Conservation (phyloP, 2,113 vertebrate species). For the Orcinus orca region DNA sequence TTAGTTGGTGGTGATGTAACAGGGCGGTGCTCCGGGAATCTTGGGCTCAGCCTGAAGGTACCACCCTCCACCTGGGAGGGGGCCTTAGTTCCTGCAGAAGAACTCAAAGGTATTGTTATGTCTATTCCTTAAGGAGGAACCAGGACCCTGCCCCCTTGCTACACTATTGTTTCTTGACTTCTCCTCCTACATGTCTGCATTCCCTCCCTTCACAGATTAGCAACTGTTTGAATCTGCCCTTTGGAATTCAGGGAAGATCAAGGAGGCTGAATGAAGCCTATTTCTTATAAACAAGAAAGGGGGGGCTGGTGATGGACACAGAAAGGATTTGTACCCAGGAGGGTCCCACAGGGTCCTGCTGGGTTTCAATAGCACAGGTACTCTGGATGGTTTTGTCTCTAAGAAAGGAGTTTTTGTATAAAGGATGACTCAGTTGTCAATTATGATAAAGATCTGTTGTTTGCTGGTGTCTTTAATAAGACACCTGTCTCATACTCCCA, state of each 20-base stretch:
- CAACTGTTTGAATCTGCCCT: background rate
- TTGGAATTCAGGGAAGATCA: background rate
- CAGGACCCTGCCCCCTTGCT: background rate
- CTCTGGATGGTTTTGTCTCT: slow-evolving; percentile 59
- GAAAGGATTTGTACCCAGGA: background rate
- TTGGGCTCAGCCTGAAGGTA: background rate
- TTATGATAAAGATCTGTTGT: slow-evolving; percentile 91
- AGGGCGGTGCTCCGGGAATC: background rate
- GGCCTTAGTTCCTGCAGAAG: background rate
- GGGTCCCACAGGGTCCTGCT: background rate
- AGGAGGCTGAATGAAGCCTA: background rate
- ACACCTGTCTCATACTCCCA: background rate
- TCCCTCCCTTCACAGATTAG: background rate
- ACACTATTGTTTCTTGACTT: background rate
- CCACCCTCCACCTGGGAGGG: background rate
- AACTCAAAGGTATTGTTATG: background rate
- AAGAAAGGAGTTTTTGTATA: slow-evolving; percentile 72
- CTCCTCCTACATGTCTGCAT: background rate
- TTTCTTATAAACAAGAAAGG: background rate
- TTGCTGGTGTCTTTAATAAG: slow-evolving; percentile 94
- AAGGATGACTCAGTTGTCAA: slow-evolving; percentile 80
- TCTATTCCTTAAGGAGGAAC: background rate
- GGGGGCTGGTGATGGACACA: background rate
- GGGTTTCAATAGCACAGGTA: background rate
- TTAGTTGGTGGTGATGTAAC: background rate